Conservation (phyloP, 2,888 invertebrate genomes). For the Liopterus haemorrhoidalis region DNA sequence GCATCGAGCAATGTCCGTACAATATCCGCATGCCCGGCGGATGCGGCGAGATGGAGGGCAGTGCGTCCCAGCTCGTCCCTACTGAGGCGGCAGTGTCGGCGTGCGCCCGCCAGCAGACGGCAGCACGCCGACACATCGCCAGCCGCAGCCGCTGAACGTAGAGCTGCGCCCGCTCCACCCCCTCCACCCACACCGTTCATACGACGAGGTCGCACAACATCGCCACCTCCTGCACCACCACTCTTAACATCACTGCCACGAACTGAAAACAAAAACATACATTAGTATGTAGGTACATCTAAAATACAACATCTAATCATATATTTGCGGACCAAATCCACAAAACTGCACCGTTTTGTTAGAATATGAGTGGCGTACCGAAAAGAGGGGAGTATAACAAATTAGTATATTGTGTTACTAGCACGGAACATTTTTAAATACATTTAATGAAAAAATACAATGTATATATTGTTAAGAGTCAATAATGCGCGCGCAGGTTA, state of each 20-base stretch:
- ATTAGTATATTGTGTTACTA: no score
- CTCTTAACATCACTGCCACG: no score
- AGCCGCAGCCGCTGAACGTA: slow-evolving; percentile 42
- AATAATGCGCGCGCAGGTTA: no score
- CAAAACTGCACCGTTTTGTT: no score
- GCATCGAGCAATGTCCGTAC: slow-evolving; percentile 42
- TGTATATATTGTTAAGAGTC: no score
- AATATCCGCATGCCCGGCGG: slow-evolving; percentile 41
- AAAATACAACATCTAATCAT: no score
- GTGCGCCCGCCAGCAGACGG: slow-evolving; percentile 38
- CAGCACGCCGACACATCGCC: slow-evolving; percentile 42
- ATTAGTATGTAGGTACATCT: neutral
- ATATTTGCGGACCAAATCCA: no score
- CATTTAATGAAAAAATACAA: no score
- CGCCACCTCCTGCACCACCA: no score
- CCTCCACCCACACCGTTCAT: slow-evolving; percentile 41
- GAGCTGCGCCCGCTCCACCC: slow-evolving; percentile 36
- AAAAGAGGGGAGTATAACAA: no score
- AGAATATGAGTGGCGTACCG: no score
- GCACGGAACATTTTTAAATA: no score
- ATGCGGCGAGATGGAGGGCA: slow-evolving; percentile 44
- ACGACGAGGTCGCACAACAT: slow-evolving; percentile 9
- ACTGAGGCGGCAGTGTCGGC: slow-evolving; percentile 37
- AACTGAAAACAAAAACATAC: neutral
- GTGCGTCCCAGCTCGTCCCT: slow-evolving; percentile 43